Evolutionary conservation across 2,113 vertebrate genomes (phyloP).

Genomic region (Phylloscopus whistleri): DNA sequence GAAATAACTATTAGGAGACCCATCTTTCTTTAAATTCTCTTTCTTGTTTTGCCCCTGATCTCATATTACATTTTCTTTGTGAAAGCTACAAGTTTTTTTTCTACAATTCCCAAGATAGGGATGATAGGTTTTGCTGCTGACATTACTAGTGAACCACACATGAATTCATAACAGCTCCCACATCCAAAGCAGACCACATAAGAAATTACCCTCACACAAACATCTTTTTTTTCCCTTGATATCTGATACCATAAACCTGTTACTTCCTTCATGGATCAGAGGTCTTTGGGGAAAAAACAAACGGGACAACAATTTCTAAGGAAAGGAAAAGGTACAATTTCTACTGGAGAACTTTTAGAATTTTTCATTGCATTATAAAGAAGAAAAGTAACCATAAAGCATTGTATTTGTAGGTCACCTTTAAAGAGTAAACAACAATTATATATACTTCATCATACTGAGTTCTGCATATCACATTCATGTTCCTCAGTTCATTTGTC

Average conservation of each 20-base stretch:
- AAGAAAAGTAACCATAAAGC: background rate
- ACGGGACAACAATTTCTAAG: background rate
- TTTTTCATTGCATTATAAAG: background rate
- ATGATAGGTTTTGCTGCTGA: slow-evolving; percentile 16
- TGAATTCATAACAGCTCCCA: background rate
- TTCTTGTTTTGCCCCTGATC: background rate
- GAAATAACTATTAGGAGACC: background rate
- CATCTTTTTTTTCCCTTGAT: background rate
- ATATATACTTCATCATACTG: background rate
- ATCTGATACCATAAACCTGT: background rate
- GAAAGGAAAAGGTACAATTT: background rate
- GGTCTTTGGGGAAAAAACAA: background rate
- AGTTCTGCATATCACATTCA: background rate
- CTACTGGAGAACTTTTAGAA: background rate
- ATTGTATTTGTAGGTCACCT: slow-evolving; percentile 18
- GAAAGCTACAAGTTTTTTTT: background rate
- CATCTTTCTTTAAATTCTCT: background rate
- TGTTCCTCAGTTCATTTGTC: slow-evolving; percentile 33
- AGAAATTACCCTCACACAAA: background rate
- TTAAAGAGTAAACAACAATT: slow-evolving; percentile 36
- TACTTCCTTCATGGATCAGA: background rate
- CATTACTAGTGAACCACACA: background rate
- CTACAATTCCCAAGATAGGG: background rate
- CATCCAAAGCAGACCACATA: background rate
- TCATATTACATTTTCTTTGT: background rate